These are phyloP conservation scores for Mareca strepera DNA, from an alignment of 2,797 vertebrate genomes.

Conservation along the genomic window DNA sequence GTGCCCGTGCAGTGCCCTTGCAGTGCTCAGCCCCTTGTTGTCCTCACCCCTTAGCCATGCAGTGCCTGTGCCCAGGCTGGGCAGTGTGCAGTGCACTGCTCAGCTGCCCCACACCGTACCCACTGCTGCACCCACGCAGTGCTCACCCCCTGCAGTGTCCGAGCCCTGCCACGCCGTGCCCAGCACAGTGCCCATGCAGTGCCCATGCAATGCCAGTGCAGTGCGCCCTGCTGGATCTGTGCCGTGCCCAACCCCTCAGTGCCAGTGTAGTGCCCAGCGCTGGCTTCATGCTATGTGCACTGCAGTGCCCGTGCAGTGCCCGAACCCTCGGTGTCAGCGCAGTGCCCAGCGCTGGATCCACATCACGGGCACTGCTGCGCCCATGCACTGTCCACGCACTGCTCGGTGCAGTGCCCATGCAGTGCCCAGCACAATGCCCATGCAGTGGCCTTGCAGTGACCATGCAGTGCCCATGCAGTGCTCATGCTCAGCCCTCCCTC, in stretches of 20 bases:
- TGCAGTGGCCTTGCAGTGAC: neutral
- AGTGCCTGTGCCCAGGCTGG: too few relatives aligned
- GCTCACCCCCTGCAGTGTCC: neutral
- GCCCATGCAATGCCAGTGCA: neutral
- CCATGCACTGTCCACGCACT: neutral
- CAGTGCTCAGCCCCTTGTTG: neutral
- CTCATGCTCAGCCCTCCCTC: neutral
- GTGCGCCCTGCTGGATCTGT: neutral
- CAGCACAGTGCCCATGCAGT: neutral
- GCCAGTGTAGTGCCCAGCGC: too few relatives aligned
- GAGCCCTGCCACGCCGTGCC: neutral
- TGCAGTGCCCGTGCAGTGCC: neutral
- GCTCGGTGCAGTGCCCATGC: neutral
- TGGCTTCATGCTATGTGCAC: too few relatives aligned
- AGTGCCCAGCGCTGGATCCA: neutral
- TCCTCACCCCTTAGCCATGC: too few relatives aligned
- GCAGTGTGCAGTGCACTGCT: neutral
- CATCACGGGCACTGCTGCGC: too few relatives aligned
- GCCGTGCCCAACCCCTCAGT: too few relatives aligned
- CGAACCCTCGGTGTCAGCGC: neutral
- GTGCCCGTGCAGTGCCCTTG: neutral
- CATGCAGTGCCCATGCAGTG: neutral
- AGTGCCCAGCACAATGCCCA: too few relatives aligned
- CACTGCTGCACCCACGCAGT: neutral
- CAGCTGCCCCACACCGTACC: neutral